These are phyloP conservation scores for Megaceryle torquata DNA, from an alignment of 2,113 vertebrate genomes.

Conservation along the genomic window DNA sequence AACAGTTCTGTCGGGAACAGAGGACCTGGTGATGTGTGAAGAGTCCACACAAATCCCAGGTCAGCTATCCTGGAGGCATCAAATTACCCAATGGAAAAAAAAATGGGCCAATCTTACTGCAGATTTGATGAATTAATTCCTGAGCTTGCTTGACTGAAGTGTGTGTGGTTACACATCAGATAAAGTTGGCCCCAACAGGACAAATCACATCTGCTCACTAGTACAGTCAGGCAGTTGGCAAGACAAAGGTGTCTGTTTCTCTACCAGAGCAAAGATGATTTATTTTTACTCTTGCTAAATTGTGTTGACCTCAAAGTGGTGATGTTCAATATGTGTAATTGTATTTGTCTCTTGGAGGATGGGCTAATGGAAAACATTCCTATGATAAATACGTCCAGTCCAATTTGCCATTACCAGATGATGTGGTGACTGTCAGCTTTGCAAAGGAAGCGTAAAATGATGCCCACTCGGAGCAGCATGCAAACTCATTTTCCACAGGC, in stretches of 20 bases:
- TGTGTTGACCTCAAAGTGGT: neutral
- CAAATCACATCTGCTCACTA: neutral
- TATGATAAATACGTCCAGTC: neutral
- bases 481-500: neutral
- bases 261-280: neutral
- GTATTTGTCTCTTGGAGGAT: slow-evolving; percentile 18
- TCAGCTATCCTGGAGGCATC: neutral
- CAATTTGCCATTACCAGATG: neutral
- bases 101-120: neutral
- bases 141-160: neutral
- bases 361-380: neutral
- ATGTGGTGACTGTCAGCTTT: neutral
- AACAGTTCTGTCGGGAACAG: neutral
- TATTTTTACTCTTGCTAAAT: slow-evolving; percentile 3
- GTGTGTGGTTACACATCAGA: neutral
- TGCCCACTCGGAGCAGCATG: neutral
- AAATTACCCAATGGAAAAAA: neutral
- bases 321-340: neutral
- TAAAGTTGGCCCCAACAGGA: neutral
- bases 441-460: neutral
- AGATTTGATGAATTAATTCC: neutral
- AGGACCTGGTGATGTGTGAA: neutral
- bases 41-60: neutral
- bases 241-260: neutral
- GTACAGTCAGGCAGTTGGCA: neutral